Evolutionary conservation across 2,797 vertebrate species (phyloP), one percentile per base, ranked within the genome.

Genomic region (Myiothlypis chrysogaster): DNA sequence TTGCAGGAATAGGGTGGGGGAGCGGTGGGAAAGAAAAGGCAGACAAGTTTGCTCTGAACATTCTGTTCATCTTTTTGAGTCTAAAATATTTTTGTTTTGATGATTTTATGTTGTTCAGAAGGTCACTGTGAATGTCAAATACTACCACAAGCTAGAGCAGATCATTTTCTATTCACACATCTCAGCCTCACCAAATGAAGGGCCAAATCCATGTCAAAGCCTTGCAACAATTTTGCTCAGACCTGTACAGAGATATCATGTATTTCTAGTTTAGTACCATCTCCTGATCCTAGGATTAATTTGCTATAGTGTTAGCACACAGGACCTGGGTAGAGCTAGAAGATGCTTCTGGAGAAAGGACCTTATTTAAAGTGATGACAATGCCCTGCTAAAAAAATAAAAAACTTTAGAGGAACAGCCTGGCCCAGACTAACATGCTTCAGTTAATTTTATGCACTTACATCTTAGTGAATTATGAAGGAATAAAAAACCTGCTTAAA

Each of bases 191-290:
- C 4, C 18, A 77, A 66, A 84, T 4, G 37, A 75, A 70, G 17
- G 35, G 68, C 15, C 24, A 66, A 87, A 89, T 60, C 27, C 56
- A 22, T 55, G 35, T 55, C 55, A 87, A 89, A 87, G 18, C 9
- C 34, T 53, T n/a, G 8, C 0, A 0, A 8, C 34, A 64, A 0
- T 64, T 93, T 61, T 91, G 47, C 17, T 85, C 8, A 0, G 9
- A 47, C 25, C 4, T 37, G 12, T 85, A 44, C 59, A 87, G 55
- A 82, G 9, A 20, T 66, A 34, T 19, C 1, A 1, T 34, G 14
- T 22, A 34, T 75, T 82, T 83, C 70, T 79, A 25, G 15, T 12
- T 76, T 19, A 41, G 20, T 43, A 27, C 21, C 9, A 19, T 32
- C 24, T 56, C 49, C 44, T 50, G 70, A 66, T 68, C 8, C 37